Percentiles rank a stretch among this genome's conserved stretches.
Conservation (phyloP, 2,888 invertebrate genomes). For the Zootermopsis nevadensis region DNA sequence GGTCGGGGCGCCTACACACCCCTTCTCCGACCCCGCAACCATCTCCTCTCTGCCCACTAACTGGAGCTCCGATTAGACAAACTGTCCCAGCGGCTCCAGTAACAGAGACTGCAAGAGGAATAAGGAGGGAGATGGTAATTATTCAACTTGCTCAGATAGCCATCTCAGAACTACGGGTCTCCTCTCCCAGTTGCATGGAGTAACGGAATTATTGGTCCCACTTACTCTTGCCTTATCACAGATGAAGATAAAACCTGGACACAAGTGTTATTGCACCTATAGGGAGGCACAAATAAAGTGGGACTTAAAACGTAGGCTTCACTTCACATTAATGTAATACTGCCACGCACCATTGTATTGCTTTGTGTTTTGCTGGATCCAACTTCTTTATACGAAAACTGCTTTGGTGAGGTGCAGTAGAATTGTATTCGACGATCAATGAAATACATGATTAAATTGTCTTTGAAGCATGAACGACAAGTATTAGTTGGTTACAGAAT, state of each 20-base stretch:
- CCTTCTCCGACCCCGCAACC: not conserved
- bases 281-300: conserved; percentile 42
- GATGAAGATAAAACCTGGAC: conserved; percentile 43
- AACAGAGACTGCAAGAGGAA: conserved; percentile 18
- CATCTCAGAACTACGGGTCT: conserved; percentile 27
- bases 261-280: conserved; percentile 40
- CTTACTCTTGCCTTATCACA: conserved; percentile 45
- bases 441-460: too few relatives aligned
- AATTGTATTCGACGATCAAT: too few relatives aligned
- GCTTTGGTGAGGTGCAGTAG: too few relatives aligned
- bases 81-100: conserved; percentile 31
- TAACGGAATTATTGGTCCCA: conserved; percentile 47
- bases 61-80: conserved; percentile 38
- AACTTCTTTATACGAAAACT: not conserved
- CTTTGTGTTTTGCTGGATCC: not conserved
- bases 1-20: conserved; percentile 8
- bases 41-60: not conserved
- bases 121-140: conserved; percentile 40
- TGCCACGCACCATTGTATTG: not conserved
- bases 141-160: conserved; percentile 40
- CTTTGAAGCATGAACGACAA: too few relatives aligned
- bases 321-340: not conserved
- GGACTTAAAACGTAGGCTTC: not conserved
- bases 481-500: too few relatives aligned
- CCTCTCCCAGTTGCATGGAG: not conserved